A percentile compares a stretch with the other conserved stretches of the same genome.
phyloP scores from a whole-genome alignment of 2,888 invertebrate genomes.

The Pollenia amentaria region DNA sequence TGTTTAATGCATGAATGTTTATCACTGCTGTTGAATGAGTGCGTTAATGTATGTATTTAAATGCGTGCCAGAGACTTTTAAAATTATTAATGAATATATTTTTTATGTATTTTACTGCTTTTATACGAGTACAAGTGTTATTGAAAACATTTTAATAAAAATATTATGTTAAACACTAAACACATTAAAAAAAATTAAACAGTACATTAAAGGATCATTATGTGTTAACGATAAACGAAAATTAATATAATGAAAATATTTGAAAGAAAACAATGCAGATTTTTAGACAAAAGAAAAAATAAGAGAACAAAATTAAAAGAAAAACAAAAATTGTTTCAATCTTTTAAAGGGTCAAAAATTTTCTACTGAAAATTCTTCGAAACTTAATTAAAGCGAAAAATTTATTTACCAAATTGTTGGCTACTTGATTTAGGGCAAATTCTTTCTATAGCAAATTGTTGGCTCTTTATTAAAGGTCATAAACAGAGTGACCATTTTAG shows the following conservation, averaged over 20 bases:
- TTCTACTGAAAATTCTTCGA: not conserved
- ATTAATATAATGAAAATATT: conserved; percentile 20
- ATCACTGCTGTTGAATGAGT: not conserved
- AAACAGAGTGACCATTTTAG: no score
- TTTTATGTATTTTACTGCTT: conserved; percentile 18
- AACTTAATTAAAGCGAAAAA: no score
- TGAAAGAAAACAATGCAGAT: not conserved
- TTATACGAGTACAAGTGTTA: conserved; percentile 9
- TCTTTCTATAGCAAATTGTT: no score
- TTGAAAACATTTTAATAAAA: conserved; percentile 45
- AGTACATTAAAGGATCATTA: conserved; percentile 9
- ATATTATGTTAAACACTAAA: conserved; percentile 26
- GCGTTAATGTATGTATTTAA: conserved; percentile 24
- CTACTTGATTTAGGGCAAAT: no score
- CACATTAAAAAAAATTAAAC: not conserved
- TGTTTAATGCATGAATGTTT: not conserved
- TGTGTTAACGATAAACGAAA: conserved; percentile 26
- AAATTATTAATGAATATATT: not conserved
- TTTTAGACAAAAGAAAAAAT: not conserved
- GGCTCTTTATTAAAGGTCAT: no score
- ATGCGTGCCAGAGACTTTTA: not conserved
- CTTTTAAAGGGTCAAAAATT: not conserved
- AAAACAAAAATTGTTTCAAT: not conserved
- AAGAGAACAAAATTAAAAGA: no score
- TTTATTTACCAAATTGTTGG: no score